Base-by-base conservation (phyloP, 1,140 invertebrate species). In the Charaxes varanes region DNA sequence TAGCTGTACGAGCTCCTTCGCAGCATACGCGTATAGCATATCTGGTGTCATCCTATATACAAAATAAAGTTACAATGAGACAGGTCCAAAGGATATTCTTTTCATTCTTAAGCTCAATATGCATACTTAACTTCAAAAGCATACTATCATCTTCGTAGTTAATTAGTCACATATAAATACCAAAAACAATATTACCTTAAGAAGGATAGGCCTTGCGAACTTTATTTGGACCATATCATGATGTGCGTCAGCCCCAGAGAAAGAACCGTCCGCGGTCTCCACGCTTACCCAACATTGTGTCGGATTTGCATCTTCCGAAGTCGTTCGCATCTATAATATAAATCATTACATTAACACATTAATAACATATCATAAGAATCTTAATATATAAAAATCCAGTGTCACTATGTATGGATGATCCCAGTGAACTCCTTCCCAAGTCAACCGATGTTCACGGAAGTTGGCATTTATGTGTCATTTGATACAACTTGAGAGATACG, bases 1-100 rank as follows among this genome's bases (percentile, higher is more conserved):
- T 98, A 37, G 92, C 92, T 1, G 96, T 98, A 35, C 94, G 88
- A 2, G 93, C 93, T n/a, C 97, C 96, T 62, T 94, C 92, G 69
- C 97, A 97, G 57, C 94, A 89, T 16, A 98, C 68, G 22, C 95
- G 86, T 13, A 99, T 84, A 0, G 96, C 96, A 79, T 98, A 98
- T 59, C 95, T 94, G 0, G 91, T 85, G 48, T 94, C 92, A 73
- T 97, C 94, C 90, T 93, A 17, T n/a, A 16, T n/a, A 26, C 8
- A 31, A 40, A 40, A 19, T 26, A 26, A n/a, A 26, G 2, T 2
- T 11, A 11, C 6, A 14, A 14, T 11, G 31, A 21, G 6, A 31
- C 19, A 31, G 7, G 8, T 10, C 16, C 19, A 11, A n/a, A n/a
- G n/a, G n/a, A n/a, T n/a, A n/a, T n/a, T n/a, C n/a, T n/a, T n/a